Evolutionary conservation across 2,888 invertebrate genomes (phyloP), one percentile per base, ranked within the genome.

Genomic region (Dicyrtomina minuta): DNA sequence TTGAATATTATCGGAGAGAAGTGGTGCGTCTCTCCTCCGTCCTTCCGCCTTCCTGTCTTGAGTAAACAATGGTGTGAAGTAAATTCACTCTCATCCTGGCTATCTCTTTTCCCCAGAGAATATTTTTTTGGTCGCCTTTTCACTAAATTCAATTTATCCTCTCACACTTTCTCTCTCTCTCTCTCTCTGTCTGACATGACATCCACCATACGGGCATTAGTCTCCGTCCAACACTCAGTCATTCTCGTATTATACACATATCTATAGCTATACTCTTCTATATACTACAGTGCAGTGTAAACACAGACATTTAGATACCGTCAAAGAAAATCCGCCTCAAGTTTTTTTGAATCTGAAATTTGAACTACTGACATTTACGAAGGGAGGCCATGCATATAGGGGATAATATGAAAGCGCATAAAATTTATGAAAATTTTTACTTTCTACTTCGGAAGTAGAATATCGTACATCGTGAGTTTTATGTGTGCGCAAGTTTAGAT

Each of bases 21-120:
- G 53, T 41, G 33, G 33, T 26, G 46, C 27, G 39, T 65, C 27
- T 22, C 8, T 20, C 51, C 17, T 33, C 27, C 13, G 10, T 55
- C 17, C 17, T 27, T 27, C 27, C 43, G 20, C 60, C 46, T 43
- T 24, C 44, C 43, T 65, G 44, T 46, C 27, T 24, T 61, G 26
- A 60, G 68, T 68, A 71, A 73, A 71, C 71, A 73, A 70, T 73
- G 60, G 71, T 70, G 68, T 70, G 68, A 72, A 71, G 56, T 24
- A 68, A 66, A 43, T 69, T 72, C 72, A 49, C 70, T 70, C 70
- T 68, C 43, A 60, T 65, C 26, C 72, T 74, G 74, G 20, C 74
- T 74, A 72, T 72, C 74, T 56, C 58, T 51, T 59, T 39, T 70
- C 74, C 65, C 74, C 71, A 70, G 71, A 71, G 72, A 71, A 53